Evolutionary conservation across 2,888 invertebrate genomes (phyloP).

Genomic region (Nomada lathburiana): DNA sequence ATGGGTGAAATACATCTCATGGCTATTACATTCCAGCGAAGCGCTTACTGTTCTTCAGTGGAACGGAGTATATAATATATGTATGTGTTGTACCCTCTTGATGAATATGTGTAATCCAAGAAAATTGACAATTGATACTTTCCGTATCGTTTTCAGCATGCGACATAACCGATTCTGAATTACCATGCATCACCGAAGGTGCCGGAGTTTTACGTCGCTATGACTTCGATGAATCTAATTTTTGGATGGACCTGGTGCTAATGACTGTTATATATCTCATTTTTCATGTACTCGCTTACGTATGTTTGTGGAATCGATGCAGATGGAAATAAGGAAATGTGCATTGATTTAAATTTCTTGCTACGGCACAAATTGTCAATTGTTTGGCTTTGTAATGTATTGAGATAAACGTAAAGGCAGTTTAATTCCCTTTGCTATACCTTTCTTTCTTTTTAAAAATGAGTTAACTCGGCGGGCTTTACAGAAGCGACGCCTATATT

Average conservation of each 20-base stretch:
- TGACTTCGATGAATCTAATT: constrained; percentile 88
- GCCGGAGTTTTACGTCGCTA: constrained; percentile 90
- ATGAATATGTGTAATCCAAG: neutral
- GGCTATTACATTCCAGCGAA: constrained; percentile 95
- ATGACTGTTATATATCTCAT: constrained; percentile 88
- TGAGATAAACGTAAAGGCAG: neutral
- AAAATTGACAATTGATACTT: neutral
- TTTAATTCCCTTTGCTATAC: neutral
- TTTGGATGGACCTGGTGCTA: constrained; percentile 88
- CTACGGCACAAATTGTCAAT: neutral
- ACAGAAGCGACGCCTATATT: too few species aligned
- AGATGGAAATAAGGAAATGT: constrained; percentile 44
- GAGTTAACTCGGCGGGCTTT: too few species aligned
- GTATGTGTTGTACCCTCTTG: constrained; percentile 85
- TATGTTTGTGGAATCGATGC: constrained; percentile 88
- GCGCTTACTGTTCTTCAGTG: constrained; percentile 93
- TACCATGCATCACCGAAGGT: constrained; percentile 91
- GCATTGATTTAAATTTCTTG: neutral
- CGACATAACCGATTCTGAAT: constrained; percentile 85
- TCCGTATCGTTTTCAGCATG: constrained; percentile 86
- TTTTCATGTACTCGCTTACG: constrained; percentile 90
- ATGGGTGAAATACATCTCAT: constrained; percentile 93
- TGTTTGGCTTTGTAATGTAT: neutral
- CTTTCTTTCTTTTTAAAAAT: neutral
- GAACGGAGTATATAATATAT: constrained; percentile 90